Evolutionary conservation across 1,140 invertebrate species (phyloP).

Genomic region (Zaprionus nigranus): DNA sequence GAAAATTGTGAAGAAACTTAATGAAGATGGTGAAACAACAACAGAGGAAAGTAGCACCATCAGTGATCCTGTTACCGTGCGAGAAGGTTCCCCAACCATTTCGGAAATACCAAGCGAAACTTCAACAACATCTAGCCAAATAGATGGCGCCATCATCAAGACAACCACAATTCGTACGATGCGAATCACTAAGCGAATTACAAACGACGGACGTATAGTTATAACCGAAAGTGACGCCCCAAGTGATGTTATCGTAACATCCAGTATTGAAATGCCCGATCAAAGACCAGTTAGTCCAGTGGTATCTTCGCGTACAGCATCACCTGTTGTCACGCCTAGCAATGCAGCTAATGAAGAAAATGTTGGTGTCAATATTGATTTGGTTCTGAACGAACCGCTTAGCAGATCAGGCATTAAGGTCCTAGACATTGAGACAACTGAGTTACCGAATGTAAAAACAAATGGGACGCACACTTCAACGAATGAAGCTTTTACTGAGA

Average conservation of each 20-base stretch:
- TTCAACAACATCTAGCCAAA: conserved; percentile 78
- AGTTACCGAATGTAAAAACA: conserved; percentile 43
- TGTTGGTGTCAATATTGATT: conserved; percentile 57
- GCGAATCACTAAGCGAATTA: conserved; percentile 77
- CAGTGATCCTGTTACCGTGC: conserved; percentile 67
- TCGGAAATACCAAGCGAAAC: conserved; percentile 72
- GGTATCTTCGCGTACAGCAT: conserved; percentile 41
- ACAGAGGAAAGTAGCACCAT: conserved; percentile 65
- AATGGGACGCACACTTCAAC: conserved; percentile 24
- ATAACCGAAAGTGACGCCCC: conserved; percentile 73
- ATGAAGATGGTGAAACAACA: conserved; percentile 69
- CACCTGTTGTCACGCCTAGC: conserved; percentile 53
- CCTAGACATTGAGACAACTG: conserved; percentile 71
- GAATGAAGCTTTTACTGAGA: conserved; percentile 49
- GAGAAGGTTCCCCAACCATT: conserved; percentile 62
- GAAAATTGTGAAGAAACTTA: conserved; percentile 70
- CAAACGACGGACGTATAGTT: conserved; percentile 78
- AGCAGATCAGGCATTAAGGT: conserved; percentile 64
- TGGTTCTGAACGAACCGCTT: conserved; percentile 49
- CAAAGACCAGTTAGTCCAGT: conserved; percentile 64
- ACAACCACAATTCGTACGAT: conserved; percentile 82
- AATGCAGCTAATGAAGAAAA: conserved; percentile 47
- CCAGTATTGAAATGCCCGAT: conserved; percentile 80
- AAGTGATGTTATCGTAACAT: conserved; percentile 74
- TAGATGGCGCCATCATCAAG: conserved; percentile 82